Base-by-base conservation (phyloP, 2,888 invertebrate genomes). In the Hydrotaea cyrtoneurina region DNA sequence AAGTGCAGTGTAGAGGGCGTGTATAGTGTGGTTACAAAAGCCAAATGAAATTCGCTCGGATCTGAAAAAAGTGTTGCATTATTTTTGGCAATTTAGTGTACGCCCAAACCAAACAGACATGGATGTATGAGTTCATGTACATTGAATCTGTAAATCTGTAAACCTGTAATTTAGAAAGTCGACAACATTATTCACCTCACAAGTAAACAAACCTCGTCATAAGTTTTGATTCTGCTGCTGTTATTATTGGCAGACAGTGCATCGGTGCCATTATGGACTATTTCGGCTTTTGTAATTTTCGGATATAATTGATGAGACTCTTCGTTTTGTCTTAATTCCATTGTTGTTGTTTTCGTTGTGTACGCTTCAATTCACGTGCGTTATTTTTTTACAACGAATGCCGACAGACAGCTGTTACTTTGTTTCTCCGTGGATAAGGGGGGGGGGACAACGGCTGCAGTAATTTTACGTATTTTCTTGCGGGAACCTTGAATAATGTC, bases 301-400 rank as follows among this genome's bases (percentile, higher is more conserved):
- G 79, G 74, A 80, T 82, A 85, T 46, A 85, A 74, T 15, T 59
- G 53, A 26, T 55, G 73, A 50, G 69, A 77, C 39, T 71, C 85
- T 57, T 85, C 79, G 46, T 69, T 66, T 4, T 85, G 59, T 43
- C 74, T 79, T 43, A 69, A 7, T 43, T 85, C 79, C 85, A 85
- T 85, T 74, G 10, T 66, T 66, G 31, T 15, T 64, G 74, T 64
- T 64, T 19, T 31, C 59, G 11, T 73, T 55, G n/a, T 55, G 15
- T 73, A 7, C 19, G 50, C 11, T 83, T 72, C 46, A 39, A 23
- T 36, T 8, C 10, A 39, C 39, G 4, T 39, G 7, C 3, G 2
- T 4, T 31, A 31, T 31, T 31, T 31, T 4, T 31, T 31, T 31
- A 31, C 31, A n/a, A n/a, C n/a, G n/a, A n/a, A n/a, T n/a, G n/a